These are phyloP conservation scores for Nycteola revayana DNA, from an alignment of 2,888 invertebrate genomes.

Conservation along the genomic window DNA sequence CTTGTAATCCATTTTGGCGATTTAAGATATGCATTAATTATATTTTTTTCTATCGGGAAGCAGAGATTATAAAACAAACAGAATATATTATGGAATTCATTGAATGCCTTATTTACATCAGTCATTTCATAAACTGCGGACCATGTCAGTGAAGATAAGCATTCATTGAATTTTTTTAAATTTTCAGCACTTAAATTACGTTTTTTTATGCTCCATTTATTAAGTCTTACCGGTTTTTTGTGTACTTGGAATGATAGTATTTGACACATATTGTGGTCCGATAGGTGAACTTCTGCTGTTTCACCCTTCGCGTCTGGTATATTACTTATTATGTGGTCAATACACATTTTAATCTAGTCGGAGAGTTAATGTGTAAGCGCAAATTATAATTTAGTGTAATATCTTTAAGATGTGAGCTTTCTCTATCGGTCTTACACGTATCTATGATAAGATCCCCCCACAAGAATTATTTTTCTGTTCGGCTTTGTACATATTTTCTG, in stretches of 20 bases:
- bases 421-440: not conserved
- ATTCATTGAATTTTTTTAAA: conserved; percentile 1
- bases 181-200: not conserved
- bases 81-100: not conserved
- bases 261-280: conserved; percentile 4
- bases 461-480: not conserved
- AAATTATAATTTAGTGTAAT: conserved; percentile 1
- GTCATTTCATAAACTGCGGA: not conserved
- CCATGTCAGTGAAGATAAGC: not conserved
- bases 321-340: conserved; percentile 2
- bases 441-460: not conserved
- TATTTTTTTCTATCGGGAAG: conserved; percentile 1
- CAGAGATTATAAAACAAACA: conserved; percentile 1
- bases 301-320: not conserved
- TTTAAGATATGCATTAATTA: not conserved
- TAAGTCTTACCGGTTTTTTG: not conserved
- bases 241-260: not conserved
- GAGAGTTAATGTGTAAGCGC: not conserved
- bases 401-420: not conserved
- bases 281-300: not conserved
- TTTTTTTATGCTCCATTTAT: not conserved
- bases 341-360: conserved; percentile 1
- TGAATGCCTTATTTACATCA: conserved; percentile 1
- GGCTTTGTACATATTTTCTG: not conserved
- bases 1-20: conserved; percentile 1